phyloP scores from a whole-genome alignment of 2,888 invertebrate species.

The Callyntrura guangdongensis region DNA sequence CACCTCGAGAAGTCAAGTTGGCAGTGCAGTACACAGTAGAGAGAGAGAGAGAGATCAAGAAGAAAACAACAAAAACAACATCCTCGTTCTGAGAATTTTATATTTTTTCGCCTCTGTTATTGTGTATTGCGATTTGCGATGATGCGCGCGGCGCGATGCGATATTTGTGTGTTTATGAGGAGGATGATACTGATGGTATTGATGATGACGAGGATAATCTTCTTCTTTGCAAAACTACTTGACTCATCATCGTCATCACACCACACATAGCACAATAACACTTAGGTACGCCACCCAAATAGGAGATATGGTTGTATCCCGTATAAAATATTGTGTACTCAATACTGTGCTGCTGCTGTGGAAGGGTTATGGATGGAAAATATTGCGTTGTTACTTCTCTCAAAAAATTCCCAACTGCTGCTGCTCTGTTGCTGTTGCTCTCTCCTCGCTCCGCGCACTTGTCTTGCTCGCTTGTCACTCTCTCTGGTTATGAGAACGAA shows the following conservation, averaged over 20 bases:
- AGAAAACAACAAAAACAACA: constrained; percentile 36
- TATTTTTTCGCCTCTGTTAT: neutral
- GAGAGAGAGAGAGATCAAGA: neutral
- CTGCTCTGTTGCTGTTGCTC: neutral
- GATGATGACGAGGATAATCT: no score
- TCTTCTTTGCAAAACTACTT: no score
- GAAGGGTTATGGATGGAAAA: constrained; percentile 8
- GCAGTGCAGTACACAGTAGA: neutral
- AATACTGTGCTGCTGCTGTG: neutral
- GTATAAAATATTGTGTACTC: neutral
- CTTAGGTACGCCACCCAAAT: neutral
- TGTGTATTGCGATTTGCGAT: neutral
- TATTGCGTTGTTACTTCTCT: constrained; percentile 34
- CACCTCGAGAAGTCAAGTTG: neutral
- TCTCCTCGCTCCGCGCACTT: neutral
- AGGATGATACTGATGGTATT: neutral
- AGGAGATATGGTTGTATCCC: neutral
- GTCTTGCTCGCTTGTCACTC: no score
- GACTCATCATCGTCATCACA: no score
- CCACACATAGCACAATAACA: neutral
- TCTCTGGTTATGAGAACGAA: neutral
- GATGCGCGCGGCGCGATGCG: neutral
- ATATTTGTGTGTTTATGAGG: constrained; percentile 1
- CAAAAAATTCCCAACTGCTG: neutral
- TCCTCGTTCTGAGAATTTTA: constrained; percentile 18